A percentile compares a stretch with the other conserved stretches of the same genome.
Evolutionary conservation across 2,797 vertebrate species (phyloP).

Genomic region (Diglossa cyanea): DNA sequence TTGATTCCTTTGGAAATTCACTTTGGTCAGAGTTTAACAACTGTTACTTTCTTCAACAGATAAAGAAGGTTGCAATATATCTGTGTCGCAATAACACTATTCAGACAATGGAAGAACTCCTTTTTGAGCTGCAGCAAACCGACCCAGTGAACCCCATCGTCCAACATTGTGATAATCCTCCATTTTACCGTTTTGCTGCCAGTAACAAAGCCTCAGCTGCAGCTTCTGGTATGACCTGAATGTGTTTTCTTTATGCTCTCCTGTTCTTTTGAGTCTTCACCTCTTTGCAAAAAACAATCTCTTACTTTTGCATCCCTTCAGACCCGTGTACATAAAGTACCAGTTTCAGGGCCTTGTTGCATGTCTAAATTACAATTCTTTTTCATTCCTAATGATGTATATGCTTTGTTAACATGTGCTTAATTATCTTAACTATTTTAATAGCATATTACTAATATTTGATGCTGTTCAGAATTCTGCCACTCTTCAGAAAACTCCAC

Average conservation of each 20-base stretch:
- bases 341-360: neutral
- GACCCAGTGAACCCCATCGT: constrained; percentile 97
- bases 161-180: constrained; percentile 95
- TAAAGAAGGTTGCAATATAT: constrained; percentile 98
- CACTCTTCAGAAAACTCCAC: neutral
- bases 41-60: constrained; percentile 75
- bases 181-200: constrained; percentile 94
- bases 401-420: neutral
- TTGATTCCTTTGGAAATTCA: neutral
- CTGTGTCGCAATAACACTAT: constrained; percentile 98
- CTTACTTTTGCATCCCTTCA: neutral
- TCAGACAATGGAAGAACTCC: constrained; percentile 98
- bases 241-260: neutral
- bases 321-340: neutral
- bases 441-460: neutral
- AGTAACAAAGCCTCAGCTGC: constrained; percentile 93
- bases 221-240: constrained; percentile 84
- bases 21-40: neutral
- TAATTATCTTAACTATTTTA: neutral
- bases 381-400: neutral
- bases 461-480: neutral
- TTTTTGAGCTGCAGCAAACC: constrained; percentile 97
- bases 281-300: neutral
- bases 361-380: neutral
- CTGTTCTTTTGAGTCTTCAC: neutral